These are phyloP conservation scores for Aspiorhynchus laticeps DNA, from an alignment of 2,113 vertebrate species.

Conservation along the genomic window DNA sequence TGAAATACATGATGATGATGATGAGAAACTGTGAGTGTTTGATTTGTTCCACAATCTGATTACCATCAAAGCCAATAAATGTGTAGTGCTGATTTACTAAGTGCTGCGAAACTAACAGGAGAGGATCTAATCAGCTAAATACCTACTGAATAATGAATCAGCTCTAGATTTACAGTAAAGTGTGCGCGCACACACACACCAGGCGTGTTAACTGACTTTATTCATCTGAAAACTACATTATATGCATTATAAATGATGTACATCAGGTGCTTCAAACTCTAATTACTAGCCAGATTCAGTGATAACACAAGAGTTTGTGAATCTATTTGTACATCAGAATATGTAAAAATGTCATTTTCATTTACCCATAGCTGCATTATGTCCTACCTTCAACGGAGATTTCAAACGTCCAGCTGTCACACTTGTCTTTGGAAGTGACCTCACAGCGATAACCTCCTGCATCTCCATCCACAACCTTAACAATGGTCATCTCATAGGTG, in stretches of 20 bases:
- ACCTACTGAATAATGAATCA: slow-evolving; percentile 40
- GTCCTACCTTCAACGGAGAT: slow-evolving; percentile 81
- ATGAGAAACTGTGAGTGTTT: slow-evolving; percentile 11
- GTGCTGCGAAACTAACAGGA: slow-evolving; percentile 15
- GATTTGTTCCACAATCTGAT: slow-evolving; percentile 26
- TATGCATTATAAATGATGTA: not conserved
- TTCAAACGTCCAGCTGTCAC: slow-evolving; percentile 84
- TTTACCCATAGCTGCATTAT: not conserved
- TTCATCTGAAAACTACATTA: not conserved
- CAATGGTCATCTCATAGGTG: slow-evolving; percentile 82
- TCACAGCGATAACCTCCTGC: slow-evolving; percentile 88
- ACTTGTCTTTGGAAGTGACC: slow-evolving; percentile 85
- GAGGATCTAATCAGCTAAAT: slow-evolving; percentile 26
- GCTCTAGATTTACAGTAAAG: slow-evolving; percentile 52
- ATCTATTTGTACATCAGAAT: not conserved
- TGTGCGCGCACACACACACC: slow-evolving; percentile 53
- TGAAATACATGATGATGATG: slow-evolving; percentile 55
- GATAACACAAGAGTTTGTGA: not conserved
- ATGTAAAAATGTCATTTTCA: not conserved
- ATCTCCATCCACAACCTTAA: slow-evolving; percentile 80
- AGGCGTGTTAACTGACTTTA: slow-evolving; percentile 58
- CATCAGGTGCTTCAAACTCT: not conserved
- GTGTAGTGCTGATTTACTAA: slow-evolving; percentile 26
- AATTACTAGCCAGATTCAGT: not conserved
- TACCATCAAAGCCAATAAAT: slow-evolving; percentile 12